Evolutionary conservation across 2,888 invertebrate genomes (phyloP).

Genomic region (Cerastis leucographa): DNA sequence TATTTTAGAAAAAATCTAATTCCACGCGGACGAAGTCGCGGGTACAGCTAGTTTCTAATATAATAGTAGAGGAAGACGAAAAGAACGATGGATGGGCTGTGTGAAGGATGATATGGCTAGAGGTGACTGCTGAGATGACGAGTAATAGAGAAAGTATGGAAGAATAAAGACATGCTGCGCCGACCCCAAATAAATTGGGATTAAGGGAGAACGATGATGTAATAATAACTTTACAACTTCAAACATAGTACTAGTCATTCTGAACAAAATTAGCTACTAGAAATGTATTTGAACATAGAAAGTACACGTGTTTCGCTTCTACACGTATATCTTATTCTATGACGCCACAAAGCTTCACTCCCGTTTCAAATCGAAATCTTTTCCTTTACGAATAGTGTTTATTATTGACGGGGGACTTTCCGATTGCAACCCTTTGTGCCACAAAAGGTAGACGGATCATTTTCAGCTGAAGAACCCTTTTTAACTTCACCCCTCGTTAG

Average conservation of each 20-base stretch:
- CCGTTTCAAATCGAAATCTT: constrained; percentile 36
- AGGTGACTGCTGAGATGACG: no score
- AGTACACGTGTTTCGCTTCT: background rate
- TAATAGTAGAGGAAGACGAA: no score
- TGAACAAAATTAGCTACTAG: background rate
- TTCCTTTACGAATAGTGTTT: constrained; percentile 53
- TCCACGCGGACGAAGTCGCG: no score
- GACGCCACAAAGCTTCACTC: background rate
- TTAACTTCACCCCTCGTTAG: constrained; percentile 53
- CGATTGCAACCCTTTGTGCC: constrained; percentile 55
- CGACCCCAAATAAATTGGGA: no score
- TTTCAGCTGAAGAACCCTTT: constrained; percentile 54
- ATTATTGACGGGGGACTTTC: constrained; percentile 57
- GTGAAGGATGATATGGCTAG: no score
- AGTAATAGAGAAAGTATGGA: no score
- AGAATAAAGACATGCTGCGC: no score
- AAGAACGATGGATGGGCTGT: no score
- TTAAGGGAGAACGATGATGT: no score
- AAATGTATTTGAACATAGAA: background rate
- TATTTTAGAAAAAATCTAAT: no score
- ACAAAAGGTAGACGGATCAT: constrained; percentile 51
- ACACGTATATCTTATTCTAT: background rate
- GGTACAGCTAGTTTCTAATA: no score
- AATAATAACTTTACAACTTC: background rate
- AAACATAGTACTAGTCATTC: background rate